These are phyloP conservation scores for Copsychus sechellarum DNA, from an alignment of 2,113 vertebrate species.

Conservation along the genomic window DNA sequence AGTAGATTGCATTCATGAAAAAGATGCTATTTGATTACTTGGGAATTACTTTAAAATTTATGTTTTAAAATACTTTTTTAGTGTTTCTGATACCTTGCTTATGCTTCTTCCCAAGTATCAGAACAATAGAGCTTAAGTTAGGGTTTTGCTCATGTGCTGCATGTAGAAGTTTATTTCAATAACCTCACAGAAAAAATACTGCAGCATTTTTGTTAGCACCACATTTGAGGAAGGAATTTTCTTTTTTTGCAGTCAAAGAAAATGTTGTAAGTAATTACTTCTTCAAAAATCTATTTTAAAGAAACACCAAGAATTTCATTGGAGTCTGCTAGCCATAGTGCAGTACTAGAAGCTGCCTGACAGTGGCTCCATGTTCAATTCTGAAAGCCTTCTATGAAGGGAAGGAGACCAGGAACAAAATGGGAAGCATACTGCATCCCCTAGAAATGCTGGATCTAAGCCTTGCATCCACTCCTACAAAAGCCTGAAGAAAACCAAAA, in stretches of 20 bases:
- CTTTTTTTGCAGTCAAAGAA: background rate
- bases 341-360: background rate
- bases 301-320: background rate
- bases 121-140: background rate
- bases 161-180: background rate
- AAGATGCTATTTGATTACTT: background rate
- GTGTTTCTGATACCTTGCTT: background rate
- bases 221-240: background rate
- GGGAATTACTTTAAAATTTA: background rate
- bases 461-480: background rate
- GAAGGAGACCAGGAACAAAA: background rate
- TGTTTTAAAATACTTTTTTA: background rate
- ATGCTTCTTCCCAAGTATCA: background rate
- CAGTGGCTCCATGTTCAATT: background rate
- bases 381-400: background rate
- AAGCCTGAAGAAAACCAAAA: background rate
- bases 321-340: background rate
- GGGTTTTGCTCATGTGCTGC: background rate
- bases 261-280: background rate
- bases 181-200: background rate
- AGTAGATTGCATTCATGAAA: background rate
- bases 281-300: background rate
- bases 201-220: background rate
- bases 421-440: background rate
- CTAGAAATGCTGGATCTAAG: background rate